Base-by-base conservation (phyloP, 2,113 vertebrate genomes). In the Neomonachus schauinslandi region DNA sequence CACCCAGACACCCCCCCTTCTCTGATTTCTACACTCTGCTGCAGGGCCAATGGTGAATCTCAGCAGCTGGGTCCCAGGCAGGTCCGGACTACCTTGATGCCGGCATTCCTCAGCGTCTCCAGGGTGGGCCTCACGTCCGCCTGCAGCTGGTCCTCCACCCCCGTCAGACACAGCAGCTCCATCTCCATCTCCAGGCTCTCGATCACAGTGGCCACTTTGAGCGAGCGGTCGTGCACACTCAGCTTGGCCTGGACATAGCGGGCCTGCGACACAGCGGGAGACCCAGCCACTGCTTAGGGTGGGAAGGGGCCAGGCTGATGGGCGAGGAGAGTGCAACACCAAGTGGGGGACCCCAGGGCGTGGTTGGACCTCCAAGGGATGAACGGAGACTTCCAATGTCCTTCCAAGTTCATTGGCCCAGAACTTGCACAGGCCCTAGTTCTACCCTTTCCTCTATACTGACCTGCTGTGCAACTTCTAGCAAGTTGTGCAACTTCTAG, bases 141-240 rank as follows among this genome's bases (percentile, higher is more conserved):
- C 98, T 99, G 99, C 55, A 99, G 99, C 98, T 99, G 99, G 98
- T 99, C 99, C 86, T 99, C 99, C 97, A 99, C 99, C 0, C 99
- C 99, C 0, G 99, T 99, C 96, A 99, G 99, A 80, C 99, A 99
- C 94, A 99, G 99, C 96, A 99, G 98, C 98, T 99, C 99, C 99
- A 99, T 99, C 99, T 99, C 99, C 99, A 99, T 99, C 98, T 99
- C 99, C 94, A 99, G 99, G 96, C 99, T 99, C 99, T 99, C 99
- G 0, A 99, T 99, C 89, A 99, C 99, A 0, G 99, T 99, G 97
- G 99, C 99, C 21, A 99, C 99, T 95, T 99, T 99, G 98, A 99
- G 99, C 0, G 99, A 99, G 84, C 99, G 99, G 98, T 99, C 99
- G 0, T 99, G 99, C 72, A 99, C 99, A 0, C 99, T 99, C 59